Evolutionary conservation across 2,113 vertebrate species (phyloP).

Genomic region (Synchiropus splendidus): DNA sequence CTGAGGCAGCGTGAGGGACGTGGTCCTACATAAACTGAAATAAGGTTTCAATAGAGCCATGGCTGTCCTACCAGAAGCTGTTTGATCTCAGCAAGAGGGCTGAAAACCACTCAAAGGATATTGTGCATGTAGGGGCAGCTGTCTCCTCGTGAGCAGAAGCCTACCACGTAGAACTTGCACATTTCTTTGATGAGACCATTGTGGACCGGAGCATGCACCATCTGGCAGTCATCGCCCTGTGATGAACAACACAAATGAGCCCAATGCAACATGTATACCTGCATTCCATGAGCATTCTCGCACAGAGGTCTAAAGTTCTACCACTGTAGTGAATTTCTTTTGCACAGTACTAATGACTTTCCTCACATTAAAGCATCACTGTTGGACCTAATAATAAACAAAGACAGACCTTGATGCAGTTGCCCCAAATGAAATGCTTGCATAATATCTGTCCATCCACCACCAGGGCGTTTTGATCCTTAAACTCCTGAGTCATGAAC

Average conservation of each 20-base stretch:
- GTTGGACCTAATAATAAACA: no score
- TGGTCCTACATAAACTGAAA: no score
- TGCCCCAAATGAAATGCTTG: conserved; percentile 79
- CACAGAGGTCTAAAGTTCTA: no score
- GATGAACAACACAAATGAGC: conserved; percentile 2
- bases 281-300: no score
- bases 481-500: conserved; percentile 81
- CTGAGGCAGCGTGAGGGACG: no score
- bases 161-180: conserved; percentile 88
- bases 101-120: conserved; percentile 84
- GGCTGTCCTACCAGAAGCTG: no score
- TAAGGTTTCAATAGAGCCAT: no score
- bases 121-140: conserved; percentile 90
- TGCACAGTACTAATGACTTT: no score
- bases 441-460: conserved; percentile 82
- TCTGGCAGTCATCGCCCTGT: conserved; percentile 83
- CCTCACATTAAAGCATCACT: no score
- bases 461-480: conserved; percentile 77
- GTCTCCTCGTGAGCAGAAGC: conserved; percentile 80
- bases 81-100: no score
- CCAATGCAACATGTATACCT: no score
- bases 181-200: conserved; percentile 77
- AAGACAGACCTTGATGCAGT: conserved; percentile 74
- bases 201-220: conserved; percentile 75
- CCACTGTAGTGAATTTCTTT: no score